Percentiles rank a stretch among this genome's conserved stretches.
Evolutionary conservation across 37 sponge, comb jelly and placozoan genomes (phyloP).

Genomic region (Lycopodina hypogea): DNA sequence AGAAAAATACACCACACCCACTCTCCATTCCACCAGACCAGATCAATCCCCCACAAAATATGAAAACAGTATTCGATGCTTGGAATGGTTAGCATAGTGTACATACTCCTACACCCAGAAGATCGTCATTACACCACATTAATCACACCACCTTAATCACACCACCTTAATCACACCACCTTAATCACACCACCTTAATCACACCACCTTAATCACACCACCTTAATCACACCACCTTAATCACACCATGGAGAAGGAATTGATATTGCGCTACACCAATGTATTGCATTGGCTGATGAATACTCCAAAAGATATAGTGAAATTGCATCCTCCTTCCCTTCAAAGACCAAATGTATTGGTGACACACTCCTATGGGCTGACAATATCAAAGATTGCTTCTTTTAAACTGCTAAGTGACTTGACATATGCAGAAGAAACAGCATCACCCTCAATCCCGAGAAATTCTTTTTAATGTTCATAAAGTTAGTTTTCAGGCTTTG

Average conservation of each 20-base stretch:
- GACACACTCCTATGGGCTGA: no score
- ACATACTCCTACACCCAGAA: conserved; percentile 47
- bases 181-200: no score
- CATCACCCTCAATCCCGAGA: conserved; percentile 47
- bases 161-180: no score
- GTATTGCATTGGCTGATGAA: no score
- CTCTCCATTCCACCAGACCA: conserved; percentile 33
- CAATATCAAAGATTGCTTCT: no score
- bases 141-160: no score
- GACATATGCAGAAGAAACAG: conserved; percentile 45
- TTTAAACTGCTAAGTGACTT: no score
- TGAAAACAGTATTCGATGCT: no score
- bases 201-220: no score
- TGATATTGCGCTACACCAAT: conserved; percentile 35
- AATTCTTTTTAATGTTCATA: conserved; percentile 20
- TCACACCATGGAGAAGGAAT: conserved; percentile 48
- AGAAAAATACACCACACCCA: conserved; percentile 39
- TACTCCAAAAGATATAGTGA: no score
- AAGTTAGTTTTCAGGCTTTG: conserved; percentile 55
- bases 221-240: conserved; percentile 36
- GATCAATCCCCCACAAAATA: conserved; percentile 41
- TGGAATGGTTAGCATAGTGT: conserved; percentile 53
- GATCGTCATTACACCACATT: conserved; percentile 50
- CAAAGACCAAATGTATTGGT: conserved; percentile 28
- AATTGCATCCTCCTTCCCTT: no score